These are phyloP conservation scores for Ectropis crepuscularia DNA, from an alignment of 2,888 invertebrate genomes.

Conservation along the genomic window DNA sequence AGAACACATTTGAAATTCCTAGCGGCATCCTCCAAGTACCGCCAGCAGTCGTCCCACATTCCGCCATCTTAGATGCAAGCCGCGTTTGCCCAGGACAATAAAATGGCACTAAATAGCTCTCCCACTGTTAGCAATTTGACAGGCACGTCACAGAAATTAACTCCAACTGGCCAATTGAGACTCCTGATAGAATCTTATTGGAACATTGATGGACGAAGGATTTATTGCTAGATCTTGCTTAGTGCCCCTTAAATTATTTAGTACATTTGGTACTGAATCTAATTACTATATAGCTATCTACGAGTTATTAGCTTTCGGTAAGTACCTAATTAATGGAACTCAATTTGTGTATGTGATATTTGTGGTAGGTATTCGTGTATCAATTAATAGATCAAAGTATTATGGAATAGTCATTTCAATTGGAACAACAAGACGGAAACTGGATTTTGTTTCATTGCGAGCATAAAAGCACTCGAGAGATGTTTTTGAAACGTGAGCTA, in stretches of 20 bases:
- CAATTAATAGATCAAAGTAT: too few species aligned
- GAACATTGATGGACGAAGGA: constrained; percentile 8
- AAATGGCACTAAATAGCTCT: constrained; percentile 58
- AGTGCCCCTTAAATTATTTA: background rate
- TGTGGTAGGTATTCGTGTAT: too few species aligned
- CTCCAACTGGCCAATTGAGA: constrained; percentile 36
- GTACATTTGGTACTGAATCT: background rate
- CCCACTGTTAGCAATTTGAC: constrained; percentile 50
- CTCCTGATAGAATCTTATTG: constrained; percentile 18
- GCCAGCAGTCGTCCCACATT: constrained; percentile 34
- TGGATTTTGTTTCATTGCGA: too few species aligned
- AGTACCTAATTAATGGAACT: too few species aligned
- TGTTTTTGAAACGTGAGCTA: too few species aligned
- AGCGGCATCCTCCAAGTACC: background rate
- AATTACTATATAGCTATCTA: too few species aligned
- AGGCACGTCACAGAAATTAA: constrained; percentile 37
- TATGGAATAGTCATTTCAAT: too few species aligned
- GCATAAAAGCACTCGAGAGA: too few species aligned
- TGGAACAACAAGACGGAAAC: too few species aligned
- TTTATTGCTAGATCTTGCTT: constrained; percentile 7
- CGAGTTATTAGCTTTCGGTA: too few species aligned
- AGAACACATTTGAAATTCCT: constrained; percentile 10
- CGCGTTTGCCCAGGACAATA: constrained; percentile 60
- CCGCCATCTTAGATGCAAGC: constrained; percentile 50
- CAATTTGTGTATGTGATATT: too few species aligned